Conservation (phyloP, 2,797 vertebrate species). For the Sarcoramphus papa region DNA sequence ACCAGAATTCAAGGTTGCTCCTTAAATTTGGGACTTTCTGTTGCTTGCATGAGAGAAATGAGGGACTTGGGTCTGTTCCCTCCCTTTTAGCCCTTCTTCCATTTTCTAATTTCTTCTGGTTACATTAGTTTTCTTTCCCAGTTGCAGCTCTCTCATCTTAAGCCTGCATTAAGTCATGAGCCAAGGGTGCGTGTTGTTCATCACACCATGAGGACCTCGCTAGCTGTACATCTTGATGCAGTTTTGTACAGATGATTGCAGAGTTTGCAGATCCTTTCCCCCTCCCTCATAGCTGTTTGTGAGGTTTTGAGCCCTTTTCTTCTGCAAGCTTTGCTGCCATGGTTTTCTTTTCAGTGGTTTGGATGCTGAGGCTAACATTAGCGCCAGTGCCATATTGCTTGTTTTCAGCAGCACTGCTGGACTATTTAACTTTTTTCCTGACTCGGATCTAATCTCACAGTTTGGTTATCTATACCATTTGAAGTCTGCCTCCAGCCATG, state of each 20-base stretch:
- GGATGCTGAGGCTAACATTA: neutral
- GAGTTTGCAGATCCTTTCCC: neutral
- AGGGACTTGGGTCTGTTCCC: neutral
- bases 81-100: neutral
- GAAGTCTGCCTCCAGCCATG: neutral
- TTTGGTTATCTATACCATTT: neutral
- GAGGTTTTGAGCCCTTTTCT: neutral
- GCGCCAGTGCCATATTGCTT: neutral
- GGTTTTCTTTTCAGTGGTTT: constrained; percentile 24
- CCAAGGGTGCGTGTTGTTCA: neutral
- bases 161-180: neutral
- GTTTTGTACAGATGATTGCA: neutral
- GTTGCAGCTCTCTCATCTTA: neutral
- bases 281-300: neutral
- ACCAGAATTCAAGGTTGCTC: neutral
- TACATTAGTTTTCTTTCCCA: neutral
- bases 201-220: neutral
- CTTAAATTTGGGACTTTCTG: neutral
- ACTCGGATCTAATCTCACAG: neutral
- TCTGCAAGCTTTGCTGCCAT: neutral
- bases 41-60: neutral
- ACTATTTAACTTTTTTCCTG: neutral
- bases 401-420: neutral
- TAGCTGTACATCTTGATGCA: neutral
- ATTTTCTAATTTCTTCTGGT: neutral